Evolutionary conservation across 2,797 vertebrate genomes (phyloP).

Genomic region (Lepus townsendii): DNA sequence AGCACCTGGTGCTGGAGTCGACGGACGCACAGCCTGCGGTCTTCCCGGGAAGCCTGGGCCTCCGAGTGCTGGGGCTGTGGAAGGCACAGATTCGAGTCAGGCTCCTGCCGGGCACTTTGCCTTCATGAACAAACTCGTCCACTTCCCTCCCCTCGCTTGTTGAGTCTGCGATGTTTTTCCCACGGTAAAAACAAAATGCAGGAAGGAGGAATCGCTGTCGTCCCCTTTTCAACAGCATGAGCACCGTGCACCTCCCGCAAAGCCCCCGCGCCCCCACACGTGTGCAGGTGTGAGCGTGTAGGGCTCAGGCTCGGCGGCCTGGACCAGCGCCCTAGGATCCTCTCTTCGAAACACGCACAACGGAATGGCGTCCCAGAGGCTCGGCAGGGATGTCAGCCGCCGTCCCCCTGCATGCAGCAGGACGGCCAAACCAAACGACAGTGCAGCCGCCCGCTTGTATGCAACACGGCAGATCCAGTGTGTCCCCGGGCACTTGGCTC

Average conservation of each 20-base stretch:
- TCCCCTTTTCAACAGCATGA: too few species aligned
- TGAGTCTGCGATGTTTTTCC: background rate
- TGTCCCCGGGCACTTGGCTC: background rate
- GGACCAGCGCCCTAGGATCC: background rate
- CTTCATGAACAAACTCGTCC: background rate
- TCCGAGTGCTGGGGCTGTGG: constrained; percentile 80
- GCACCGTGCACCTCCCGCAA: rapidly evolving
- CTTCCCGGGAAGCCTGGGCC: constrained; percentile 70
- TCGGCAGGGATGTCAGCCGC: background rate
- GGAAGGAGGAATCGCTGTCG: background rate
- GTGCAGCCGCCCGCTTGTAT: background rate
- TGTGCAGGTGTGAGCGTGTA: rapidly evolving
- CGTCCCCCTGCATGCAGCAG: rapidly evolving
- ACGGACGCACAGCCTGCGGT: constrained; percentile 77
- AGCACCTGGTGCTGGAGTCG: constrained; percentile 84
- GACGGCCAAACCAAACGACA: background rate
- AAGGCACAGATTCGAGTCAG: background rate
- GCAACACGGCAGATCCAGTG: background rate
- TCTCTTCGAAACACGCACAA: background rate
- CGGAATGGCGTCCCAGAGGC: background rate
- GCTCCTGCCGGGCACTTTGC: too few species aligned
- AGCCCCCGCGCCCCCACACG: rapidly evolving
- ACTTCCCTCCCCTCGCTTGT: background rate
- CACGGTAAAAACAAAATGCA: background rate
- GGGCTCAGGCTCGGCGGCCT: background rate